Base-by-base conservation (phyloP, 1,140 invertebrate genomes). In the Amyelois transitella region DNA sequence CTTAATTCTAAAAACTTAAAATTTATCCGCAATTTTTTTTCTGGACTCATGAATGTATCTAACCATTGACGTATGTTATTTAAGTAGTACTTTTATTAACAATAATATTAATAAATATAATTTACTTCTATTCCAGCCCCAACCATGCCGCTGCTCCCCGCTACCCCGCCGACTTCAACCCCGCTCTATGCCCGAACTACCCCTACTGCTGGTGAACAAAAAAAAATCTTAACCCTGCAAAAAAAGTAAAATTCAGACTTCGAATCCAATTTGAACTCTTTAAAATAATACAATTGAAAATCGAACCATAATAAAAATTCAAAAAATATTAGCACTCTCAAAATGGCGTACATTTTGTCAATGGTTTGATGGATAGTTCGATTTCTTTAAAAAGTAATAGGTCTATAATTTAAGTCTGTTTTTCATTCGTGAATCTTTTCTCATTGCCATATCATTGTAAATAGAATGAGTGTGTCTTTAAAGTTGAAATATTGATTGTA, bases 171-270 rank as follows among this genome's bases (percentile, higher is more conserved):
- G 88, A 87, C 64, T 82, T 90, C 56, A 84, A 86, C 60, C 76
- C 90, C 1, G 83, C 89, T 6, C 74, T 85, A 32, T 91, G 90
- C 77, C 90, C 90, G 58, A 91, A 91, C 87, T 91, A 91, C 74
- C 90, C 91, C 0, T 91, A 89, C 88, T 91, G 90, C 66, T 83
- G 78, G 66, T 88, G 84, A 78, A 75, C 58, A 78, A 48, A 61
- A 51, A 50, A 48, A 53, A 32, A 56, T 62, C 4, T 2, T 38
- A 38, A 38, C 5, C 32, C 32, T 38, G n/a, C n/a, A 38, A 38
- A 38, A 38, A 28, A 28, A n/a, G n/a, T n/a, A n/a, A n/a, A 28
- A 38, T 14, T 38, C 32, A 14, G 12, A 38, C 12, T 38, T 38
- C n/a, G n/a, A n/a, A n/a, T n/a, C n/a, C n/a, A n/a, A n/a, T n/a